Percentiles rank a stretch among this genome's conserved stretches.
Conservation (phyloP, 2,797 vertebrate species). For the Craterocephalus amniculus region DNA sequence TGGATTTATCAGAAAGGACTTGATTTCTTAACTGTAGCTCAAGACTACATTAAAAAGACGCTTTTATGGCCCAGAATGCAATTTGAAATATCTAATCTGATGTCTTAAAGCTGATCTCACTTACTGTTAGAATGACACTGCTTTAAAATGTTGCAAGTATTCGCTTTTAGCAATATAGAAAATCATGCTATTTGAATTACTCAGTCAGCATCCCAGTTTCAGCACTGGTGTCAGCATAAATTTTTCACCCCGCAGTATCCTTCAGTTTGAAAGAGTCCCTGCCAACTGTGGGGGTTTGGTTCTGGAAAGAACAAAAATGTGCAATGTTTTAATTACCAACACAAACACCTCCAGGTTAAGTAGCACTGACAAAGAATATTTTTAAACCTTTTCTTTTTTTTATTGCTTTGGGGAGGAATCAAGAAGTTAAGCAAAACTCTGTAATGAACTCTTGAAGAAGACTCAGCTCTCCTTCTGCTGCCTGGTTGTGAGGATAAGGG, state of each 20-base stretch:
- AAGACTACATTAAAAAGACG: background rate
- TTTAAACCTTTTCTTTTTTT: constrained; percentile 10
- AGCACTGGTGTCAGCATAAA: constrained; percentile 7
- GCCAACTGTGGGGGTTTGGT: background rate
- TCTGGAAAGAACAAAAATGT: background rate
- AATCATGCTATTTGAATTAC: background rate
- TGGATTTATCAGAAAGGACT: background rate
- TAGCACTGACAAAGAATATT: constrained; percentile 1
- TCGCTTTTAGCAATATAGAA: background rate
- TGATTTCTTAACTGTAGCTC: background rate
- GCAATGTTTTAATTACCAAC: constrained; percentile 48
- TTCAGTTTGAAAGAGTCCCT: constrained; percentile 1
- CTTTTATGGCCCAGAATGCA: background rate
- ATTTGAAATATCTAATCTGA: background rate
- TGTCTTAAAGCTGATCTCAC: background rate
- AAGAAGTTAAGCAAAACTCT: constrained; percentile 16
- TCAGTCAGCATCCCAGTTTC: constrained; percentile 7
- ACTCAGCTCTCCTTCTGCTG: constrained; percentile 19
- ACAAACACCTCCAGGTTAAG: constrained; percentile 29
- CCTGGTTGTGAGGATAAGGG: background rate
- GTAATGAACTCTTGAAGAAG: constrained; percentile 8
- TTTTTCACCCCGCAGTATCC: background rate
- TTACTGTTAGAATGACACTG: background rate
- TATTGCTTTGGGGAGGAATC: constrained; percentile 7
- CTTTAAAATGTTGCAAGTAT: background rate